A percentile compares a stretch with the other conserved stretches of the same genome.
Conservation (phyloP, 2,113 vertebrate genomes). For the Camelus dromedarius region DNA sequence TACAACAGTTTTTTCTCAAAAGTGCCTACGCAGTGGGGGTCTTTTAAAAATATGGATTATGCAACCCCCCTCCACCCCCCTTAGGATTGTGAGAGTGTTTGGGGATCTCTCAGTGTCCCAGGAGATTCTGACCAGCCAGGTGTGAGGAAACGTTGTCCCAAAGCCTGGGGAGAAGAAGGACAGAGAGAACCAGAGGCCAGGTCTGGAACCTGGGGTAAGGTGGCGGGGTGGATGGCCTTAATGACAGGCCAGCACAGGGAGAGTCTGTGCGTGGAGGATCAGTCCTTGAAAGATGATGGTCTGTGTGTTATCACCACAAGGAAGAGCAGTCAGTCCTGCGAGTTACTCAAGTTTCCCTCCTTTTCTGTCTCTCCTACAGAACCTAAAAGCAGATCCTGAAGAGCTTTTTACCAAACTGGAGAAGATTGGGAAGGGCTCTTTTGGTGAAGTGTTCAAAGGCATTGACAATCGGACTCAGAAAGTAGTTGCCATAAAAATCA, state of each 20-base stretch:
- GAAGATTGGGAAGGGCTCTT: constrained; percentile 98
- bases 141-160: background rate
- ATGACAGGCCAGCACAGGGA: no score
- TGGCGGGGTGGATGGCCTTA: background rate
- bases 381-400: constrained; percentile 95
- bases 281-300: background rate
- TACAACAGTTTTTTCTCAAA: background rate
- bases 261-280: background rate
- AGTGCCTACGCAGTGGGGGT: background rate
- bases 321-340: background rate
- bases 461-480: constrained; percentile 99
- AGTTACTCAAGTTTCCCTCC: constrained; percentile 40
- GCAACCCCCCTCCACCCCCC: background rate
- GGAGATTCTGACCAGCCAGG: background rate
- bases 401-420: constrained; percentile 97
- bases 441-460: constrained; percentile 99
- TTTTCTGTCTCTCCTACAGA: constrained; percentile 86
- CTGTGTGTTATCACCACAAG: rapidly evolving
- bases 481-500: constrained; percentile 99
- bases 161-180: background rate
- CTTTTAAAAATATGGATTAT: background rate
- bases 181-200: background rate
- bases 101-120: background rate
- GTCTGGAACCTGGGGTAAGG: background rate
- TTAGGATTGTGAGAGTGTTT: no score